phyloP scores from a whole-genome alignment of 2,797 vertebrate genomes.

The Zalophus californianus region DNA sequence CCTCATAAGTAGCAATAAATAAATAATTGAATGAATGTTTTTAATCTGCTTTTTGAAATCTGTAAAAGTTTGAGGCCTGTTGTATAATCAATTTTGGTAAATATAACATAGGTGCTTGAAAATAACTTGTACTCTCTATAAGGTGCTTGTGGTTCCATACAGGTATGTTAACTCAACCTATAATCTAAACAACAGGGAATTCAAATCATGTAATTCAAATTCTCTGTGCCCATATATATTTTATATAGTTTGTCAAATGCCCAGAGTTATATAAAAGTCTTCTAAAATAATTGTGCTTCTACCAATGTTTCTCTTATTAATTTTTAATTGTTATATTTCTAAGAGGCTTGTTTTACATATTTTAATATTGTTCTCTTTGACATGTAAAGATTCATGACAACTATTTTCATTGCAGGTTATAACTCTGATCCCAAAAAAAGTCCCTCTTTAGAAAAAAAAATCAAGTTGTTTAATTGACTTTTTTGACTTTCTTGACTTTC shows the following conservation, averaged over 20 bases:
- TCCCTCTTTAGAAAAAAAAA: background rate
- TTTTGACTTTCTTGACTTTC: background rate
- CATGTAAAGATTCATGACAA: background rate
- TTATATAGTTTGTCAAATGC: background rate
- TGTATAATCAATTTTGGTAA: background rate
- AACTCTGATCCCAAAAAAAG: background rate
- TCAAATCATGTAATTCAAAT: background rate
- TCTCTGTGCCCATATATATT: background rate
- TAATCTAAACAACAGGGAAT: background rate
- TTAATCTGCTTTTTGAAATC: background rate
- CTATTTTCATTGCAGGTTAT: background rate
- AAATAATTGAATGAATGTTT: background rate
- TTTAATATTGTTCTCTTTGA: background rate
- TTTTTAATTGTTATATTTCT: background rate
- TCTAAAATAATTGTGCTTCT: conserved; percentile 12
- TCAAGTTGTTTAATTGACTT: background rate
- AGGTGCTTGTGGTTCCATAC: background rate
- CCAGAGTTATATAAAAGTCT: background rate
- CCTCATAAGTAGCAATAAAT: background rate
- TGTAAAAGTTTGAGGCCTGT: background rate
- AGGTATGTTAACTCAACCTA: background rate
- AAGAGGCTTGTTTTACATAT: background rate
- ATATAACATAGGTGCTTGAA: background rate
- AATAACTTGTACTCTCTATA: background rate
- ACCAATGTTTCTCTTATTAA: background rate